Percentiles rank a stretch among this genome's conserved stretches.
phyloP scores from a whole-genome alignment of 2,888 invertebrate species.

The Ceriagrion tenellum region DNA sequence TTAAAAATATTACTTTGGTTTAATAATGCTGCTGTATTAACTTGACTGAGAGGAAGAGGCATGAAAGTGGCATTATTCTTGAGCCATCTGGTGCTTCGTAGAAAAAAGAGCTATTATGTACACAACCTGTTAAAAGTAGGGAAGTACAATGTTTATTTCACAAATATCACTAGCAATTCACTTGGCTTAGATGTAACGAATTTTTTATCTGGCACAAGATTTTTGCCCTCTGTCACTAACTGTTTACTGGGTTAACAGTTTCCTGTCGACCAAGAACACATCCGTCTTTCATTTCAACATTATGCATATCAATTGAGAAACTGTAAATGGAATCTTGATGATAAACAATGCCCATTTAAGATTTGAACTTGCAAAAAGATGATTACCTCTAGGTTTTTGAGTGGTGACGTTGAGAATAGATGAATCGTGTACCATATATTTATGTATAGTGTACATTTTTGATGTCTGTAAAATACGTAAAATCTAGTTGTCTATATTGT shows the following conservation, averaged over 20 bases:
- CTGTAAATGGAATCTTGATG: background rate
- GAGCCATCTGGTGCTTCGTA: background rate
- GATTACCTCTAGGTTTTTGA: background rate
- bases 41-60: background rate
- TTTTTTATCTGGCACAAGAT: background rate
- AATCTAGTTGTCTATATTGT: slow-evolving; percentile 29
- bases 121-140: background rate
- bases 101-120: background rate
- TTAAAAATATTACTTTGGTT: background rate
- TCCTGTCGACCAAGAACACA: background rate
- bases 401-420: slow-evolving; percentile 38
- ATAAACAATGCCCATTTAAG: slow-evolving; percentile 38
- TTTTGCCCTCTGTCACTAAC: background rate
- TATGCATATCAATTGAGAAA: slow-evolving; percentile 40
- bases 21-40: background rate
- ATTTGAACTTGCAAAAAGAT: slow-evolving; percentile 31
- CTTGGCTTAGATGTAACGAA: background rate
- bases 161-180: background rate
- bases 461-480: slow-evolving; percentile 19
- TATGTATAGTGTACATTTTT: slow-evolving; percentile 55
- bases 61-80: background rate
- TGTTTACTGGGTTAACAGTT: background rate
- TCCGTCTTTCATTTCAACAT: slow-evolving; percentile 18
- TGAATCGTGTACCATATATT: slow-evolving; percentile 50
- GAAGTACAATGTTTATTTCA: background rate